Evolutionary conservation across 2,797 vertebrate species (phyloP), one percentile per base, ranked within the genome.

Genomic region (Pristis pectinata): DNA sequence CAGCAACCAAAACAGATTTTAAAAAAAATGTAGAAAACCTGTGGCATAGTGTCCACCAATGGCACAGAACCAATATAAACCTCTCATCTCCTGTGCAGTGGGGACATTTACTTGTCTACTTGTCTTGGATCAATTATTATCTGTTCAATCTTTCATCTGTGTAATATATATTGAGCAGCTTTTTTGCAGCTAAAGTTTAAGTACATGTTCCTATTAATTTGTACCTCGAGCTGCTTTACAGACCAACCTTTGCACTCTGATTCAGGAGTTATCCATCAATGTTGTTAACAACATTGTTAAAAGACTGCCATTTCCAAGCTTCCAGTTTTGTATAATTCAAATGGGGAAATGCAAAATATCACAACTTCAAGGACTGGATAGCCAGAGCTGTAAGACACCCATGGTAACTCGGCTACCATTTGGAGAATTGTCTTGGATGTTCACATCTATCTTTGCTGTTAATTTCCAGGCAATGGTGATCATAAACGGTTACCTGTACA

Each of bases 401-500:
- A 34, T 91, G 15, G n/a, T 37, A 89, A 13, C 61, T 89, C 27
- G 61, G 13, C 56, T 89, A 22, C n/a, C 34, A 0, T 91, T 67
- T 67, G 19, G 19, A 67, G 34, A 67, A 67, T 22, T n/a, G 44
- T 94, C 49, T 44, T 49, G 94, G 15, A 34, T 13, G 67, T 76
- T 80, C 49, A 87, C 22, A 34, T 61, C 10, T 22, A n/a, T 79
- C 49, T 83, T 82, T 94, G 64, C 77, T 83, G 30, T 83, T 61
- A 85, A 94, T 56, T 95, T 80, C 61, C 95, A 98, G 98, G 98
- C 98, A 44, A 98, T 98, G 98, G 97, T 97, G 80, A 99, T 99
- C 95, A 99, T 99, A 96, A 99, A 99, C 0, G 98, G 99, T 15
- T 98, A 98, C 95, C 97, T 99, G 8, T 99, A 99, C 1, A 98